Conservation (phyloP, 2,113 vertebrate genomes). For the Ursus arctos region DNA sequence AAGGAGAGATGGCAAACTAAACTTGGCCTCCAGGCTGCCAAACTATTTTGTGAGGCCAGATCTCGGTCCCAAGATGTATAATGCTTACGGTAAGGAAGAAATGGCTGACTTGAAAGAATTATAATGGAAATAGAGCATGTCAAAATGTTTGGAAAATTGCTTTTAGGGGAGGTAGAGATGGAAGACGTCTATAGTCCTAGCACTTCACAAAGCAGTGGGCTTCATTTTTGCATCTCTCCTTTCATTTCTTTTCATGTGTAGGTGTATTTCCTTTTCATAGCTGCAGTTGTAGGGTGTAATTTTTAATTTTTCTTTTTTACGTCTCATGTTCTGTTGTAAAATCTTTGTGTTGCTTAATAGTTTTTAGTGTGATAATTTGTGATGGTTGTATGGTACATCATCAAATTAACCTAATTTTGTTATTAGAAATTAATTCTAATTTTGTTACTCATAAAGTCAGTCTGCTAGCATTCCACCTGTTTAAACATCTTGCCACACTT, state of each 20-base stretch:
- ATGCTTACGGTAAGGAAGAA: conserved; percentile 88
- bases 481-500: not conserved
- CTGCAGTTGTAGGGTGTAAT: not conserved
- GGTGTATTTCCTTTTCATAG: conserved; percentile 8
- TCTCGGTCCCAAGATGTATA: conserved; percentile 92
- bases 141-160: not conserved
- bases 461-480: not conserved
- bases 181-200: not conserved
- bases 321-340: not conserved
- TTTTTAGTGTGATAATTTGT: not conserved
- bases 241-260: not conserved
- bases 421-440: not conserved
- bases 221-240: not conserved
- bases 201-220: not conserved
- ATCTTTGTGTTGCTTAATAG: not conserved
- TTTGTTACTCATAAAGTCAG: not conserved
- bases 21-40: conserved; percentile 90
- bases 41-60: conserved; percentile 91
- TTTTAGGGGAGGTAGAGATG: not conserved
- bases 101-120: not conserved
- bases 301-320: not conserved
- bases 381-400: not conserved
- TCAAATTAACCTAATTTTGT: not conserved
- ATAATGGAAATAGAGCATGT: not conserved
- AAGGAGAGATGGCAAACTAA: conserved; percentile 90